Conservation (phyloP, 2,888 invertebrate genomes). For the Labia minor region DNA sequence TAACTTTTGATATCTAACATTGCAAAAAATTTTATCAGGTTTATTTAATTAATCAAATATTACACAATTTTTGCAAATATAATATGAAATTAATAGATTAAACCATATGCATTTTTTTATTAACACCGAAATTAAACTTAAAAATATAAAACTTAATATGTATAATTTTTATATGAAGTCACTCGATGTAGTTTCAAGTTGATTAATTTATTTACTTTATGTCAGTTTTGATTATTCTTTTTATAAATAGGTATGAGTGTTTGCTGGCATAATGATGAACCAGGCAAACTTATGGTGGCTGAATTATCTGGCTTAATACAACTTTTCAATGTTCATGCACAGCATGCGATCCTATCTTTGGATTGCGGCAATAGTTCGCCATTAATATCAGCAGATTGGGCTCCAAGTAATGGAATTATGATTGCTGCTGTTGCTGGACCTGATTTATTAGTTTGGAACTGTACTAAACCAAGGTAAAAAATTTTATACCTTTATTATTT, state of each 20-base stretch:
- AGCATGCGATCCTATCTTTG: conserved; percentile 54
- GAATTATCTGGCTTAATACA: conserved; percentile 63
- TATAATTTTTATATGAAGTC: too few relatives aligned
- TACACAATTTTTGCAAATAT: too few relatives aligned
- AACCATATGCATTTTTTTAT: too few relatives aligned
- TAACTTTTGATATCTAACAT: too few relatives aligned
- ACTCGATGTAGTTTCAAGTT: too few relatives aligned
- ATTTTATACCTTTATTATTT: conserved; percentile 19
- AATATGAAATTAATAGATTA: too few relatives aligned
- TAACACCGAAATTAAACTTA: too few relatives aligned
- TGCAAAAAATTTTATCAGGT: too few relatives aligned
- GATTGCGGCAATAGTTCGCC: conserved; percentile 47
- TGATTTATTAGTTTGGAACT: conserved; percentile 57
- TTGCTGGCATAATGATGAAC: conserved; percentile 58
- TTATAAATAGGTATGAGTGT: conserved; percentile 37
- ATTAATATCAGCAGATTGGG: conserved; percentile 60
- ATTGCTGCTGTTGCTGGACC: conserved; percentile 55
- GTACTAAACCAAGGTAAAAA: conserved; percentile 50
- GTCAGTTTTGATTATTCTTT: too few relatives aligned
- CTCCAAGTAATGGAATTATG: conserved; percentile 45
- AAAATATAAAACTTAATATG: too few relatives aligned
- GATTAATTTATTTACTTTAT: too few relatives aligned
- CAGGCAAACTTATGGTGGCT: conserved; percentile 58
- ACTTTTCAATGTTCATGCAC: conserved; percentile 58
- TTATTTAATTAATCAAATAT: too few relatives aligned